Base-by-base conservation (phyloP, 2,888 invertebrate species). In the Cephus sareptanus region DNA sequence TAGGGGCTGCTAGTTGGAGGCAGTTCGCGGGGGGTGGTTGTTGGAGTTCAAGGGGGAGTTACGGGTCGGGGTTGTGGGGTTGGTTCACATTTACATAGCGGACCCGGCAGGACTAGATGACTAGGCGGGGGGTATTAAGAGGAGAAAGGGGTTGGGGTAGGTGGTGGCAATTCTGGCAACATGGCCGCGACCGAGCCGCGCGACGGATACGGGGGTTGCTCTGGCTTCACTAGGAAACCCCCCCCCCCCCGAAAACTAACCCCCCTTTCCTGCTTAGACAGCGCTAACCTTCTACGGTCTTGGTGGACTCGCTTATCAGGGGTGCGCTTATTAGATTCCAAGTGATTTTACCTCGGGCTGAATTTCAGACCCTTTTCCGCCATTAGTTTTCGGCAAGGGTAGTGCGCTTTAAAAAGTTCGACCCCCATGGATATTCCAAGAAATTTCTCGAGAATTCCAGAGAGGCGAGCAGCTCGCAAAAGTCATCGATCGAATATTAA, bases 21-120 rank as follows among this genome's bases (percentile, higher is more conserved):
- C 84, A 89, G 90, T 90, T 90, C 88, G 89, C 87, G 89, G 89
- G 89, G 90, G 90, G 88, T 87, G 84, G 85, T 80, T 81, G 82
- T 82, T 81, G 81, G 83, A 83, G 85, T 85, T 83, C 82, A 85
- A 86, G 86, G 85, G 85, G 83, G 83, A 85, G 83, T 83, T 81
- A 81, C 82, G 83, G 78, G 83, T 86, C 86, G 85, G 86, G 87
- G 85, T 83, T 81, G 81, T 80, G 84, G 84, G 89, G 89, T 88
- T 88, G 88, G 90, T 89, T 90, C 89, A 83, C 90, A 91, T 91
- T 91, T 91, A 91, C 91, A 91, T 91, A 91, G 89, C 90, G 88
- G 88, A 90, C 88, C 90, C 89, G 86, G 87, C 89, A 89, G 89
- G 89, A 90, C 90, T 91, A 91, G 91, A 91, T 90, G 91, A 91